Evolutionary conservation across 2,113 vertebrate genomes (phyloP), one percentile per base, ranked within the genome.

Genomic region (Gambusia affinis): DNA sequence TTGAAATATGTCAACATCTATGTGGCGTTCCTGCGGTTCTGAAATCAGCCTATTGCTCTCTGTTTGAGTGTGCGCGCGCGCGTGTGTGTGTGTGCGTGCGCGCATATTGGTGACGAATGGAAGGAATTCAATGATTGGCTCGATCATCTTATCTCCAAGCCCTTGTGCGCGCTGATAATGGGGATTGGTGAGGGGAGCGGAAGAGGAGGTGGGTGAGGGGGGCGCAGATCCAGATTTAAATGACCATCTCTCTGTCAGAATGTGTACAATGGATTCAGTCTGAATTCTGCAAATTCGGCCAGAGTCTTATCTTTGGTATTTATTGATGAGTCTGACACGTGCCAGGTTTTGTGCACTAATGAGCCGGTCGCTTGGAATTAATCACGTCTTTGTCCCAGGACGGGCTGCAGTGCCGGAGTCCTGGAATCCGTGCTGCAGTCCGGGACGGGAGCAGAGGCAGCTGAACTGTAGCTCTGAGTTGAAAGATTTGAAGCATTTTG

Each of bases 341-440:
- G 72, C 33, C 30, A 8, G n/a, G 11, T 35, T 76, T 61, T 60
- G 7, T 24, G 8, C 60, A 70, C 22, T 66, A 47, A 33, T 14
- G 28, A 12, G 24, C 1, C 8, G 67, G 37, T 44, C 63, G 60
- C n/a, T 84, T 67, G 10, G 29, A 42, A 24, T 73, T 35, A 1
- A 37, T 67, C 29, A 28, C 65, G 72, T 72, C 70, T 67, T 72
- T 62, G 87, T 88, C 82, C 87, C 75, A 88, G 87, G 89, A 89
- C 85, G n/a, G 54, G 66, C 72, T 74, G 76, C 69, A 60, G 67
- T 30, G 44, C 24, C 37, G 15, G 42, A 17, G 42, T 17, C 44
- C 44, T 47, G 44, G 37, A 62, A n/a, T 33, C 69, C 29, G 71
- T 44, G 77, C 17, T 70, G 66, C 78, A 73, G 70, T 89, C 87